Percentiles rank a stretch among this genome's conserved stretches.
phyloP scores from a whole-genome alignment of 2,888 invertebrate genomes.

The Drosophila suboccidentalis region DNA sequence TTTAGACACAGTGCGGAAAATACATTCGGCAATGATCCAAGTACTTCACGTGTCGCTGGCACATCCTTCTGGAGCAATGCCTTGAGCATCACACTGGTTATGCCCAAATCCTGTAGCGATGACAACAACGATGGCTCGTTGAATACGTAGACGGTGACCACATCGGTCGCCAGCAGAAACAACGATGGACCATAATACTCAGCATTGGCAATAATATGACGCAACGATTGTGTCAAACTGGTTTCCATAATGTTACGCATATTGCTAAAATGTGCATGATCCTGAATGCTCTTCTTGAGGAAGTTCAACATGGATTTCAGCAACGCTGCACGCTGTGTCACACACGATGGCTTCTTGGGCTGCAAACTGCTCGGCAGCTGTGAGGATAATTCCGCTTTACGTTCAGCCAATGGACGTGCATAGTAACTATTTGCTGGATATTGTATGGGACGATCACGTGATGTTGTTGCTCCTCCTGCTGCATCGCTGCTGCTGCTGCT shows the following conservation, averaged over 20 bases:
- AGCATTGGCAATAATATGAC: constrained; percentile 94
- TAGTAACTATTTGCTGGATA: constrained; percentile 78
- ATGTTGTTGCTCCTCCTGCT: neutral
- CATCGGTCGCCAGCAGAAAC: constrained; percentile 93
- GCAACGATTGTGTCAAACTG: constrained; percentile 91
- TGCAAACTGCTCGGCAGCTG: constrained; percentile 63
- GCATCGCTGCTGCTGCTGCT: constrained; percentile 12
- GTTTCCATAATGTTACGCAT: constrained; percentile 95
- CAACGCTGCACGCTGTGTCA: constrained; percentile 92
- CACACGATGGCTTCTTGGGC: constrained; percentile 77
- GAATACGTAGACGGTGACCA: constrained; percentile 93
- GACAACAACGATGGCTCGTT: constrained; percentile 94
- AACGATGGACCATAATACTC: constrained; percentile 95
- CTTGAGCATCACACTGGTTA: constrained; percentile 94
- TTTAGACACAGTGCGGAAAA: constrained; percentile 95
- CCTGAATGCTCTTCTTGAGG: constrained; percentile 93
- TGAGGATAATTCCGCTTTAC: constrained; percentile 67
- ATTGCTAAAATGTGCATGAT: constrained; percentile 92
- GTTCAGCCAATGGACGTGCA: constrained; percentile 73
- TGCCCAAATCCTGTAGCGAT: constrained; percentile 93
- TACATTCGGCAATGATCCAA: constrained; percentile 94
- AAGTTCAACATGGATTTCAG: constrained; percentile 96
- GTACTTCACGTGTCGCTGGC: constrained; percentile 90
- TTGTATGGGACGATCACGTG: constrained; percentile 37
- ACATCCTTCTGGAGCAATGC: constrained; percentile 94